phyloP scores from a whole-genome alignment of 2,113 vertebrate species.

The Cebus imitator region DNA sequence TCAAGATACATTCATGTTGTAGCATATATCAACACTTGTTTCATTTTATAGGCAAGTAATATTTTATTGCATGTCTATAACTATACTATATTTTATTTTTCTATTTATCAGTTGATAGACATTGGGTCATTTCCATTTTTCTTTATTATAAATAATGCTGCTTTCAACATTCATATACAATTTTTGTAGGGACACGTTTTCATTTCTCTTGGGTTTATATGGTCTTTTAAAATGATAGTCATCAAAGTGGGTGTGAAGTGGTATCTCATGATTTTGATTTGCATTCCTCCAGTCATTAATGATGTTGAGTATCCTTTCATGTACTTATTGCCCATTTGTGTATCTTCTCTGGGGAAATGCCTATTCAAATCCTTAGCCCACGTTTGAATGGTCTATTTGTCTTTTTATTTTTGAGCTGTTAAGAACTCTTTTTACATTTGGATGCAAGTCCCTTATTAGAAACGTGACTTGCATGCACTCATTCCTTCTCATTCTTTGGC shows the following conservation, averaged over 20 bases:
- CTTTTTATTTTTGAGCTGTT: background rate
- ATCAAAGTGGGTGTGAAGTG: background rate
- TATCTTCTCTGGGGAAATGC: background rate
- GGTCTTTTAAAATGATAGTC: too few species aligned
- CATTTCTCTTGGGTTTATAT: background rate
- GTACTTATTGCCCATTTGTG: background rate
- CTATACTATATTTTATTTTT: background rate
- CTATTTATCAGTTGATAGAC: background rate
- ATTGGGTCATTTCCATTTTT: background rate
- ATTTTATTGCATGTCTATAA: background rate
- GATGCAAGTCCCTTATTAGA: background rate
- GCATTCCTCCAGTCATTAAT: background rate
- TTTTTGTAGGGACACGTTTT: background rate
- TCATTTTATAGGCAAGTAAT: background rate
- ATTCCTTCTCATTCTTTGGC: background rate
- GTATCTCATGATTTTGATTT: background rate
- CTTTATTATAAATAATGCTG: background rate
- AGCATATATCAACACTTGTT: too few species aligned
- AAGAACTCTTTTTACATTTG: background rate
- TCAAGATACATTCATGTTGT: background rate
- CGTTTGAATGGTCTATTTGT: background rate
- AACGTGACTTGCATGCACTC: background rate
- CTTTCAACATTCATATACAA: background rate
- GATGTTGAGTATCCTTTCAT: background rate
- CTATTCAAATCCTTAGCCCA: background rate